These are phyloP conservation scores for Phocoena phocoena DNA, from an alignment of 2,113 vertebrate species.

Conservation along the genomic window DNA sequence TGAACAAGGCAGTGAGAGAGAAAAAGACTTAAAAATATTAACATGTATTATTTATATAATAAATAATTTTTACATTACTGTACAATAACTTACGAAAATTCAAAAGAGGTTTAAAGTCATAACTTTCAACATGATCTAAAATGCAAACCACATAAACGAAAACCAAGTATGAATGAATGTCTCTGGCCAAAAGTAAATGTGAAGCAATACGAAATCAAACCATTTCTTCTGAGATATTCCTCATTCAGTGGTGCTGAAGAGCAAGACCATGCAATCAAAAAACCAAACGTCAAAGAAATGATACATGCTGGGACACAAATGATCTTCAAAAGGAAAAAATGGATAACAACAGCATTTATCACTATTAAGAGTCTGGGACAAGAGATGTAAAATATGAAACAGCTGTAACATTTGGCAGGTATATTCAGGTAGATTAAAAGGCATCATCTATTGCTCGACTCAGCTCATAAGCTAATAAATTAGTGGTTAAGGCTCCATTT, in stretches of 20 bases:
- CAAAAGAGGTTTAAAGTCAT: background rate
- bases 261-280: background rate
- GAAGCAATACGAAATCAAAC: constrained; percentile 23
- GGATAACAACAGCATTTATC: background rate
- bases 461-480: background rate
- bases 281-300: background rate
- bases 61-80: background rate
- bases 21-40: constrained; percentile 35
- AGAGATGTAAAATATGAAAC: background rate
- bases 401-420: background rate
- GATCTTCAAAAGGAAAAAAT: constrained; percentile 37
- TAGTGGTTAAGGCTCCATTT: background rate
- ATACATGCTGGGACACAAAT: background rate
- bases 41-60: background rate
- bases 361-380: background rate
- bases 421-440: background rate
- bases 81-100: constrained; percentile 45
- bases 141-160: background rate
- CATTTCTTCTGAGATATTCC: background rate
- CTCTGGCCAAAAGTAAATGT: background rate
- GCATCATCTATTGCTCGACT: background rate
- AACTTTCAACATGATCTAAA: constrained; percentile 31
- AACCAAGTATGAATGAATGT: constrained; percentile 3
- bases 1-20: background rate
- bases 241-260: background rate